Conservation (phyloP, 2,888 invertebrate species). For the Andrena fulva region DNA sequence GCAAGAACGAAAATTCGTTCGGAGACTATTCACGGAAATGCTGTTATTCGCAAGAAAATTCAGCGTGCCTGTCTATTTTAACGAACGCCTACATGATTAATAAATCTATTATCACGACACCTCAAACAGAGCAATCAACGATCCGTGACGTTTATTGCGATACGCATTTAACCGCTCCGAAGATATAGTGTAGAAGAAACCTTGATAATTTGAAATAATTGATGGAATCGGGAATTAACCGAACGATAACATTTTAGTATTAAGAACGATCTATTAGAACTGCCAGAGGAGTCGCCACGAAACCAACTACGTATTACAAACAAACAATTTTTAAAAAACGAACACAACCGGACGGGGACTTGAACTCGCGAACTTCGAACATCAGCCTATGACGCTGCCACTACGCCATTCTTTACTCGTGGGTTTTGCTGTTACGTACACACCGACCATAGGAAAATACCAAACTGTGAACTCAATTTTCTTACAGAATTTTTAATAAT, state of each 20-base stretch:
- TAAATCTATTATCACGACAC: not conserved
- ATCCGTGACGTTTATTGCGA: not conserved
- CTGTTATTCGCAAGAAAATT: not conserved
- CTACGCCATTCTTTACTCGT: not conserved
- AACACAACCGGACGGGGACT: not conserved
- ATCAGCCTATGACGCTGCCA: not conserved
- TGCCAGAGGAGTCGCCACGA: too few species aligned
- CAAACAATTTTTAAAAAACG: not conserved
- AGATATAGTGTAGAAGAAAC: too few species aligned
- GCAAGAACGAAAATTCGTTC: not conserved
- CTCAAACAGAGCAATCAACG: not conserved
- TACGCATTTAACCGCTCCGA: not conserved
- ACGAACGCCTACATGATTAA: too few species aligned
- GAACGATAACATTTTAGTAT: too few species aligned
- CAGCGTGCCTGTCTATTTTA: not conserved
- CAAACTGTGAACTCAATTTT: not conserved
- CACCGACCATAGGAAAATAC: not conserved
- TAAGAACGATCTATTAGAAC: too few species aligned
- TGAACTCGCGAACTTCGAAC: not conserved
- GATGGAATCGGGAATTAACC: too few species aligned
- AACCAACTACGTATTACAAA: too few species aligned
- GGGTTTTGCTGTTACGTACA: not conserved
- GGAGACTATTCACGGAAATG: not conserved
- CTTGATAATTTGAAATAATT: too few species aligned
- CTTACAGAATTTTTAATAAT: not conserved